These are phyloP conservation scores for Watsonalla binaria DNA, from an alignment of 2,888 invertebrate genomes.

Conservation along the genomic window DNA sequence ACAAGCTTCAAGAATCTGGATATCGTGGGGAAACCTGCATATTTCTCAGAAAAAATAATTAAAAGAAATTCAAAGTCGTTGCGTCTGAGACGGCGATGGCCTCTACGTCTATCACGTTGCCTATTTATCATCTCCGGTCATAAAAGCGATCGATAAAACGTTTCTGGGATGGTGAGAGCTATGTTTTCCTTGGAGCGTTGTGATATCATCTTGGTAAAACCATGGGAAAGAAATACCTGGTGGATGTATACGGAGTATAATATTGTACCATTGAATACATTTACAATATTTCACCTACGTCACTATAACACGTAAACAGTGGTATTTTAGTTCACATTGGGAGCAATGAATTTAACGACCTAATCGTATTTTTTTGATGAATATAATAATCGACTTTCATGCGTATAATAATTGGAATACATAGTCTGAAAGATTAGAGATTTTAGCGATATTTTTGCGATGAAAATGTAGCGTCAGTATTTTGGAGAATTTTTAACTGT, in stretches of 20 bases:
- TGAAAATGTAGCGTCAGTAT: conserved; percentile 64
- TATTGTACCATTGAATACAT: conserved; percentile 15
- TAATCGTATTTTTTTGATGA: conserved; percentile 60
- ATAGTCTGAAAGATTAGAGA: conserved; percentile 59
- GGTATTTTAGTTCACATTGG: conserved; percentile 44
- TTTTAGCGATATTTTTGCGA: conserved; percentile 69
- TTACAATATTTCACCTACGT: conserved; percentile 20
- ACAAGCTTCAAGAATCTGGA: too few species aligned
- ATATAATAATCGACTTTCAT: conserved; percentile 34
- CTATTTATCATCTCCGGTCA: too few species aligned
- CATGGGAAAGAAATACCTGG: too few species aligned
- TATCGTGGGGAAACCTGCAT: too few species aligned
- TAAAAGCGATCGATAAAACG: too few species aligned
- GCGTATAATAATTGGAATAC: conserved; percentile 29
- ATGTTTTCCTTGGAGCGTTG: too few species aligned
- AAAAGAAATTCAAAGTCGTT: too few species aligned
- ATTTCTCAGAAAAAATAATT: conserved; percentile 4
- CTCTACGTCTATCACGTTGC: too few species aligned
- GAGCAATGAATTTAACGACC: conserved; percentile 62
- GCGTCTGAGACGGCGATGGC: too few species aligned
- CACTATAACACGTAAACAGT: conserved; percentile 14
- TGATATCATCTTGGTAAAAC: too few species aligned
- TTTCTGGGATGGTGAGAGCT: too few species aligned
- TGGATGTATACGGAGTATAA: too few species aligned
- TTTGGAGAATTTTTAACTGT: conserved; percentile 65